Evolutionary conservation across 2,888 invertebrate species (phyloP).

Genomic region (Fragum fragum): DNA sequence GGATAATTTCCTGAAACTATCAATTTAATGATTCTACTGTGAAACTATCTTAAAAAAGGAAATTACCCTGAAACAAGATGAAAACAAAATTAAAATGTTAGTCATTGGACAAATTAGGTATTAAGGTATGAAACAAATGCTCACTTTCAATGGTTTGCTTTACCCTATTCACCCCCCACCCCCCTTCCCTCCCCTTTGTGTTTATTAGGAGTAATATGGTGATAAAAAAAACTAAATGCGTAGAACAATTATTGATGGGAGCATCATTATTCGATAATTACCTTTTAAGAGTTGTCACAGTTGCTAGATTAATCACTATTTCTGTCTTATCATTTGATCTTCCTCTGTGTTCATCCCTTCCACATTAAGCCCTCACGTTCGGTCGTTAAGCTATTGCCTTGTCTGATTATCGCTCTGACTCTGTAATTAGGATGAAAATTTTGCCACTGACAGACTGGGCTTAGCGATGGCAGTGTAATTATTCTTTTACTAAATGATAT

Average conservation of each 20-base stretch:
- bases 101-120: too few relatives aligned
- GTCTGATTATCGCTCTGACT: slow-evolving; percentile 23
- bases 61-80: too few relatives aligned
- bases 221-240: neutral
- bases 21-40: too few relatives aligned
- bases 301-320: neutral
- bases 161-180: too few relatives aligned
- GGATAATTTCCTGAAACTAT: too few relatives aligned
- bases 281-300: slow-evolving; percentile 1
- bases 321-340: slow-evolving; percentile 31
- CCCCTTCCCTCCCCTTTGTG: too few relatives aligned
- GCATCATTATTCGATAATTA: slow-evolving; percentile 2
- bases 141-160: too few relatives aligned
- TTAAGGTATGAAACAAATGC: too few relatives aligned
- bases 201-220: too few relatives aligned
- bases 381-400: slow-evolving; percentile 22
- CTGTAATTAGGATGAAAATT: slow-evolving; percentile 23
- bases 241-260: slow-evolving; percentile 1
- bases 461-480: slow-evolving; percentile 3
- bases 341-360: slow-evolving; percentile 11
- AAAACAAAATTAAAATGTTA: too few relatives aligned
- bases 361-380: slow-evolving; percentile 23
- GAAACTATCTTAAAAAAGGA: too few relatives aligned
- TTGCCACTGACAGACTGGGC: neutral
- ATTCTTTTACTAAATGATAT: slow-evolving; percentile 3